Conservation (phyloP, 92 coral and sea anemone genomes). For the Phymanthus crucifer region DNA sequence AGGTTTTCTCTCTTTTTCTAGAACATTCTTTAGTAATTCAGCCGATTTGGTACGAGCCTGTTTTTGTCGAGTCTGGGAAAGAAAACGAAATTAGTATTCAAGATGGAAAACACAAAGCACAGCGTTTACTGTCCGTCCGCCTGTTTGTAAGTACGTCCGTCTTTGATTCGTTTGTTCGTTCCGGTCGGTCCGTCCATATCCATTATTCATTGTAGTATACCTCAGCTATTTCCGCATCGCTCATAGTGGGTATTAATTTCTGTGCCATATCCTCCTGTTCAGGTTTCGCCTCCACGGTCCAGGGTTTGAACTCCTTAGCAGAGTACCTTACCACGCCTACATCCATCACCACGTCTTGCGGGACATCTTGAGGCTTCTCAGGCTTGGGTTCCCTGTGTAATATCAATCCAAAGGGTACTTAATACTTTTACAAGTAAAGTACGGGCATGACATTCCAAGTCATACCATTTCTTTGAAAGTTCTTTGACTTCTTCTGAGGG, state of each 20-base stretch:
- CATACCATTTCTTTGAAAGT: slow-evolving; percentile 77
- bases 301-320: slow-evolving; percentile 72
- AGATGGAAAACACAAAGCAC: background rate
- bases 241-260: slow-evolving; percentile 89
- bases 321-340: slow-evolving; percentile 86
- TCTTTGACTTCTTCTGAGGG: slow-evolving; percentile 70
- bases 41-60: slow-evolving; percentile 96
- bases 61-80: slow-evolving; percentile 79
- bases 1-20: slow-evolving; percentile 71
- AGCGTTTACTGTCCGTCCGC: background rate
- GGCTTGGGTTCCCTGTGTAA: slow-evolving; percentile 62
- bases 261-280: slow-evolving; percentile 88
- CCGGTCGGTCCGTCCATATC: background rate
- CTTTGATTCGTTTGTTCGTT: background rate
- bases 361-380: slow-evolving; percentile 41
- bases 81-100: background rate
- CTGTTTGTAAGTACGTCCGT: background rate
- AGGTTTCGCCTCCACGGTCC: slow-evolving; percentile 79
- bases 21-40: slow-evolving; percentile 77
- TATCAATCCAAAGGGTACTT: background rate
- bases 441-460: background rate
- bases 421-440: background rate
- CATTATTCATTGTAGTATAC: slow-evolving; percentile 51
- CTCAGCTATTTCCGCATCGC: slow-evolving; percentile 94
- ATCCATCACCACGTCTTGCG: slow-evolving; percentile 68